A percentile compares a stretch with the other conserved stretches of the same genome.
Evolutionary conservation across 2,113 vertebrate species (phyloP).

Genomic region (Lampris megalopsis): DNA sequence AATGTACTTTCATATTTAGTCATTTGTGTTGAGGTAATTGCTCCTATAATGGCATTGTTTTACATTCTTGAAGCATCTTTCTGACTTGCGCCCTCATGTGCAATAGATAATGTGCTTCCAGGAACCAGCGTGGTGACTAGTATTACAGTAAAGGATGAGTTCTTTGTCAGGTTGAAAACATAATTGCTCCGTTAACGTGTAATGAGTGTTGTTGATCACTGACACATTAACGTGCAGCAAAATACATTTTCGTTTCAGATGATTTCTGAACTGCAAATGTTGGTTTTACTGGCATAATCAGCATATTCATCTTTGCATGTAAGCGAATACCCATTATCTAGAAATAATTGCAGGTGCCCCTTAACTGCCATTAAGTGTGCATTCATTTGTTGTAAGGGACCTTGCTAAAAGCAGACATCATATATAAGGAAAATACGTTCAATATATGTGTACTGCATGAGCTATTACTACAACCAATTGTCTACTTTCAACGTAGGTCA

Average conservation of each 20-base stretch:
- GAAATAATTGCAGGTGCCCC: conserved; percentile 23
- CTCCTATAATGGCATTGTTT: conserved; percentile 19
- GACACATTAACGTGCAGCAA: background rate
- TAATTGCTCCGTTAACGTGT: conserved; percentile 42
- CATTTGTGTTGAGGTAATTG: background rate
- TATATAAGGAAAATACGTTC: conserved; percentile 4
- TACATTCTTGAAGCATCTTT: conserved; percentile 1
- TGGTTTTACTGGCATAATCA: background rate
- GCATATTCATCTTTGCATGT: conserved; percentile 5
- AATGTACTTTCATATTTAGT: background rate
- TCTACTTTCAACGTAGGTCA: conserved; percentile 33
- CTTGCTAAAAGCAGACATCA: conserved; percentile 17
- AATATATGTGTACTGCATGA: background rate
- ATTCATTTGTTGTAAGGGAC: conserved; percentile 18
- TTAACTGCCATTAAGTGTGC: background rate
- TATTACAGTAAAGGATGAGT: conserved; percentile 35
- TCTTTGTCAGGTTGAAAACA: conserved; percentile 23
- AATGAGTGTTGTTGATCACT: conserved; percentile 7
- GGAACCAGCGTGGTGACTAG: conserved; percentile 27
- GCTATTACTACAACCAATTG: conserved; percentile 1
- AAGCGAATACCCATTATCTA: conserved; percentile 6
- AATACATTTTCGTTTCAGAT: background rate
- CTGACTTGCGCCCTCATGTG: conserved; percentile 10
- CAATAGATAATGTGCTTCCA: conserved; percentile 22
- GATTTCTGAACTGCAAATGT: background rate